Conservation (phyloP, 1,140 invertebrate species). For the Oncopeltus fasciatus region DNA sequence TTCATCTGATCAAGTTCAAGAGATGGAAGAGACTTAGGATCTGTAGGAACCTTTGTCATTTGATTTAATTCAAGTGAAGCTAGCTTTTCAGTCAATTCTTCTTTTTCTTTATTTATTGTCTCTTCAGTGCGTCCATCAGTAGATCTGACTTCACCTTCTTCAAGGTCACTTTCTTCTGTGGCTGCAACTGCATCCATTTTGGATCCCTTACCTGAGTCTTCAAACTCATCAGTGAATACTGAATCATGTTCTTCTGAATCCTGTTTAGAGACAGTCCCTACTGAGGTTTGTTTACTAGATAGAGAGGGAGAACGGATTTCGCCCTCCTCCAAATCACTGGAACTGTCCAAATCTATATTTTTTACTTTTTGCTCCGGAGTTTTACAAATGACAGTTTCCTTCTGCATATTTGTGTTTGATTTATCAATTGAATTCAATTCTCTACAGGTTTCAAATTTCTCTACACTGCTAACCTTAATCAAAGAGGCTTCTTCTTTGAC, state of each 20-base stretch:
- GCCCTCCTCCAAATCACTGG: not conserved
- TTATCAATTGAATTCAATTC: too few species aligned
- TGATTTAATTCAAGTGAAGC: constrained; percentile 19
- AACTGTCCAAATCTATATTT: not conserved
- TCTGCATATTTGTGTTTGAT: too few species aligned
- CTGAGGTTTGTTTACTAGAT: too few species aligned
- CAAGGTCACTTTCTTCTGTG: not conserved
- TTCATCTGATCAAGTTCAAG: constrained; percentile 21
- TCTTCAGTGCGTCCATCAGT: not conserved
- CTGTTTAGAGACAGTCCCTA: not conserved
- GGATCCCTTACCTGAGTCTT: not conserved
- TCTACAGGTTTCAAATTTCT: too few species aligned
- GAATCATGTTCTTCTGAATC: not conserved
- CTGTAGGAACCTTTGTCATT: constrained; percentile 13
- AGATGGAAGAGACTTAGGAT: constrained; percentile 17
- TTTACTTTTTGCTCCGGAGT: not conserved
- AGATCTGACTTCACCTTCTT: not conserved
- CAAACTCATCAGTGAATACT: not conserved
- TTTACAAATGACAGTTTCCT: too few species aligned
- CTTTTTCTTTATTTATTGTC: constrained; percentile 14
- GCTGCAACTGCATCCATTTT: not conserved
- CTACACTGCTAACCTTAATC: too few species aligned
- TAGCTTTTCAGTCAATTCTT: constrained; percentile 17
- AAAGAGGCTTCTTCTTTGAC: too few species aligned
- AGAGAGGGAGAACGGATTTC: not conserved